A percentile compares a stretch with the other conserved stretches of the same genome.
Evolutionary conservation across 2,113 vertebrate genomes (phyloP).

Genomic region (Acrocephalus arundinaceus): DNA sequence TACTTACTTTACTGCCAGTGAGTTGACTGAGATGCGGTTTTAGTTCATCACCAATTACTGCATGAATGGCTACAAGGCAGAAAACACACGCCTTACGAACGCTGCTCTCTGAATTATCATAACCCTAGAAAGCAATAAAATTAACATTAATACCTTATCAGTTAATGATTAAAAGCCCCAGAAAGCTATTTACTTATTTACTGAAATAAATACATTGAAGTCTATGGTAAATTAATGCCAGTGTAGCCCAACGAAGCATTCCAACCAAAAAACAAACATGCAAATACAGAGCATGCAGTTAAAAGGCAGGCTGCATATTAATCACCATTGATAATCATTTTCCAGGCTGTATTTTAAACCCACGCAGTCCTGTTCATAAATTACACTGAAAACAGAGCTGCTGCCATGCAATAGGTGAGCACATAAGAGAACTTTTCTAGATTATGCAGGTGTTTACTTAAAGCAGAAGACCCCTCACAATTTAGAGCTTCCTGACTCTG

Average conservation of each 20-base stretch:
- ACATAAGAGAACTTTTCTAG: neutral
- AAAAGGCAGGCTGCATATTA: neutral
- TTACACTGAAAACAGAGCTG: neutral
- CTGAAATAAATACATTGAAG: conserved; percentile 3
- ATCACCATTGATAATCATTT: neutral
- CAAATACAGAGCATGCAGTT: neutral
- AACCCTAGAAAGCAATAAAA: conserved; percentile 81
- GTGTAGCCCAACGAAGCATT: neutral
- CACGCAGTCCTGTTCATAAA: neutral
- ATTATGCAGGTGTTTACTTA: neutral
- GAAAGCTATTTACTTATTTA: conserved; percentile 22
- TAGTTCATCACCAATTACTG: conserved; percentile 94
- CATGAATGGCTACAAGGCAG: conserved; percentile 93
- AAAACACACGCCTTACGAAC: conserved; percentile 97
- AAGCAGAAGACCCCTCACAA: neutral
- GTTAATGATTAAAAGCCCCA: conserved; percentile 43
- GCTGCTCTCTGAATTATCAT: conserved; percentile 96
- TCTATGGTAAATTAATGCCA: neutral
- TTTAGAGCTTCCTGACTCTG: neutral
- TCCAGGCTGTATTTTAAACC: neutral
- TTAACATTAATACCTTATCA: conserved; percentile 42
- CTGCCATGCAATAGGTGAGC: neutral
- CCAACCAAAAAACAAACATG: neutral
- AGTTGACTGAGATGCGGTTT: conserved; percentile 95
- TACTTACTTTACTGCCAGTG: conserved; percentile 93